Percentiles rank a stretch among this genome's conserved stretches.
Conservation (phyloP, 2,888 invertebrate species). For the Balanococcus diminutus region DNA sequence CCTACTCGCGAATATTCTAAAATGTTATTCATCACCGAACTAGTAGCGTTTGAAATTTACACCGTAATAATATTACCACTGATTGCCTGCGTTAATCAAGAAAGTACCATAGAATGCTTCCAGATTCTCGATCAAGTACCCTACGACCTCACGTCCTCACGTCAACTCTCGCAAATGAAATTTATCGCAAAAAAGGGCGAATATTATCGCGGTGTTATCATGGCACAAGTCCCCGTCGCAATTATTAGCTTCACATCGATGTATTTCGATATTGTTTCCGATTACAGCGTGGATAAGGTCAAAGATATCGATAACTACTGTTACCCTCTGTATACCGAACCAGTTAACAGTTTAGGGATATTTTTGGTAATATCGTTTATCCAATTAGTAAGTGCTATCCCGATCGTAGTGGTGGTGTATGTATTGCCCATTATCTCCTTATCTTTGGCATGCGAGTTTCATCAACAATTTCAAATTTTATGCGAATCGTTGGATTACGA, state of each 20-base stretch:
- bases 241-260: not conserved
- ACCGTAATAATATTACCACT: not conserved
- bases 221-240: not conserved
- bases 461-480: not conserved
- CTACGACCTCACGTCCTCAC: not conserved
- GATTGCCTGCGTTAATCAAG: not conserved
- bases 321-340: not conserved
- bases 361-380: not conserved
- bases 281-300: not conserved
- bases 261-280: not conserved
- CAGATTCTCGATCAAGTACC: not conserved
- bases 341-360: not conserved
- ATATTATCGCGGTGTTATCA: not conserved
- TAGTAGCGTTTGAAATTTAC: not conserved
- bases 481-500: not conserved
- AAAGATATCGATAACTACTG: not conserved
- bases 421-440: not conserved
- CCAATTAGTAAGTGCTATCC: not conserved
- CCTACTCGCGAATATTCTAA: not conserved
- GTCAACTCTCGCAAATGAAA: not conserved
- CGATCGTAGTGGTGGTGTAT: not conserved
- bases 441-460: not conserved
- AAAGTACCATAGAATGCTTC: not conserved
- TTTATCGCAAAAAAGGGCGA: not conserved
- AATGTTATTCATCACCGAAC: not conserved